Base-by-base conservation (phyloP, 2,113 vertebrate genomes). In the Pithys albifrons region DNA sequence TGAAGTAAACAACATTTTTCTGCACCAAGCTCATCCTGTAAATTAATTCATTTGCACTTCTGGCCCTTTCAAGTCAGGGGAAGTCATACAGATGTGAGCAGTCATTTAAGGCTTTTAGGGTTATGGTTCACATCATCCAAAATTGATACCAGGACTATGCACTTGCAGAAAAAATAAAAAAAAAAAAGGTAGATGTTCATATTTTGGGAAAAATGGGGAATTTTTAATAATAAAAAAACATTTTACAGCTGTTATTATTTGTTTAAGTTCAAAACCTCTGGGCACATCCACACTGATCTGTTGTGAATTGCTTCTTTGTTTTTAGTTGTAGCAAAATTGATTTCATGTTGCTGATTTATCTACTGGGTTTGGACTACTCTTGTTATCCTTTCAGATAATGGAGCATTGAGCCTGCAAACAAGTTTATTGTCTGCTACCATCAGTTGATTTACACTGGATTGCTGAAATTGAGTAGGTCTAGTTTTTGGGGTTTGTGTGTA, bases 41-140 rank as follows among this genome's bases (percentile, higher is more conserved):
- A 87, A 94, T 95, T 88, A 88, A 78, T 95, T 96, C 5, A 88
- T 97, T 96, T 96, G 89, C 93, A 93, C 96, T 96, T 96, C 85
- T 91, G 87, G 35, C 91, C 57, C 81, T 94, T 96, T 91, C 73
- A 90, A 94, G 72, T 78, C 73, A 90, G 62, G 64, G 29, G 54
- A 93, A 95, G 58, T 69, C 49, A 77, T 81, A 84, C 61, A 93
- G 91, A 88, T 95, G 80, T 64, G 85, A 92, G 46, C 71, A 87
- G 76, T 45, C 73, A 69, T 65, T 80, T 86, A 81, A 84, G 37
- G 77, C 65, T 86, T 81, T 93, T 77, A 61, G 59, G 37, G 45
- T 92, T 93, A 94, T 33, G 84, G 83, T 65, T 95, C 81, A 62
- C 46, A 89, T 90, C 4, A 90, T 37, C n/a, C 62, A 88, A 84